phyloP scores from a whole-genome alignment of 2,888 invertebrate species.

The Exephanes ischioxanthus region DNA sequence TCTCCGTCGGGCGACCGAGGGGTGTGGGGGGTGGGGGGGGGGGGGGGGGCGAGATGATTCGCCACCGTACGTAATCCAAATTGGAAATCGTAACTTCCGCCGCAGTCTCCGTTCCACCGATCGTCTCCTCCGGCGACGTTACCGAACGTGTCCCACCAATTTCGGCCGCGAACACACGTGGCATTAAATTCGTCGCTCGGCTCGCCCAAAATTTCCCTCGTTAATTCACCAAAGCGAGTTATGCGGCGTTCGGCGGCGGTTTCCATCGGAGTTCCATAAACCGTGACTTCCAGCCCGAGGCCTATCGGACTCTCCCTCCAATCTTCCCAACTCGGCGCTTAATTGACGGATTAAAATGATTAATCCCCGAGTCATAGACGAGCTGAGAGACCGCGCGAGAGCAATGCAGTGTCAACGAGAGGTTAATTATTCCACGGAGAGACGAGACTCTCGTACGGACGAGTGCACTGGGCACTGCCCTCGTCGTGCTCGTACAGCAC shows the following conservation, averaged over 20 bases:
- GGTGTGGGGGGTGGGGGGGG: too few relatives aligned
- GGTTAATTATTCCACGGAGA: conserved; percentile 60
- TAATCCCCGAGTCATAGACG: conserved; percentile 30
- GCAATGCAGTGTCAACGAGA: conserved; percentile 52
- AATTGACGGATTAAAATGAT: conserved; percentile 60
- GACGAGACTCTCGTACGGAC: conserved; percentile 41
- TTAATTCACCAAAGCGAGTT: neutral
- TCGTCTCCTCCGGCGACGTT: neutral
- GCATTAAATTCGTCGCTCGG: conserved; percentile 34
- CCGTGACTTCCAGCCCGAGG: neutral
- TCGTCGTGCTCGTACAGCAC: conserved; percentile 7
- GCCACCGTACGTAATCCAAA: conserved; percentile 41
- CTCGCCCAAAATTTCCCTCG: neutral
- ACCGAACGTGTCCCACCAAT: neutral
- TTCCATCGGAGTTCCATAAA: conserved; percentile 10
- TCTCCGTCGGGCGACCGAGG: too few relatives aligned
- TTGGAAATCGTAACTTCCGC: conserved; percentile 57
- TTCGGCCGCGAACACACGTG: neutral
- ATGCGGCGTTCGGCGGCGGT: neutral
- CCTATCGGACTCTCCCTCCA: neutral
- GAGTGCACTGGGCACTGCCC: conserved; percentile 37
- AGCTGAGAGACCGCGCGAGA: neutral
- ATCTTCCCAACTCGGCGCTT: conserved; percentile 18
- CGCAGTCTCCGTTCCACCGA: neutral
- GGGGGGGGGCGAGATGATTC: neutral